These are phyloP conservation scores for Eulemur rubriventer DNA, from an alignment of 2,797 vertebrate genomes.

Conservation along the genomic window DNA sequence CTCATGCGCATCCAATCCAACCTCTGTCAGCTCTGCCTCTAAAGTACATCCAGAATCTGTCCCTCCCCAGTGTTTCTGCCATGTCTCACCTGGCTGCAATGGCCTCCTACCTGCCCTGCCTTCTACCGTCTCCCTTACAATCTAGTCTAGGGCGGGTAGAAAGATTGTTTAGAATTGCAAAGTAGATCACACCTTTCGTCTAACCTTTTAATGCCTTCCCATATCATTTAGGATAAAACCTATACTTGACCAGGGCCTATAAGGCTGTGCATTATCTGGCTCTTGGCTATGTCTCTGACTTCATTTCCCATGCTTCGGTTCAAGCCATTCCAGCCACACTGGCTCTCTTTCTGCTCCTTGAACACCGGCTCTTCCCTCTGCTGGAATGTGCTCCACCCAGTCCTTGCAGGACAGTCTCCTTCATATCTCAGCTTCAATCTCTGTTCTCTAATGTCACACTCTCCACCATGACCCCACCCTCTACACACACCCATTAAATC, in stretches of 20 bases:
- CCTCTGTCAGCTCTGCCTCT: not conserved
- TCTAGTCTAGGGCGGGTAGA: not conserved
- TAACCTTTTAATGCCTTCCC: not conserved
- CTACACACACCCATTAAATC: no score
- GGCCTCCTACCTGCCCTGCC: not conserved
- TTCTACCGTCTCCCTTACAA: not conserved
- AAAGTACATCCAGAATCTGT: not conserved
- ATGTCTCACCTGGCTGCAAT: not conserved
- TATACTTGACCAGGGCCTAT: not conserved
- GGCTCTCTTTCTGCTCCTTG: not conserved
- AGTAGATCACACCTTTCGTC: not conserved
- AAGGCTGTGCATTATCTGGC: not conserved
- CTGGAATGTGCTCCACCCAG: no score
- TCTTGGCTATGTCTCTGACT: not conserved
- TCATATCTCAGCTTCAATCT: not conserved
- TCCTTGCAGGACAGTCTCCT: not conserved
- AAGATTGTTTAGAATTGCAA: not conserved
- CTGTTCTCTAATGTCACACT: not conserved
- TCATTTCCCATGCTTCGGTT: not conserved
- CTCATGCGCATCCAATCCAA: accelerated
- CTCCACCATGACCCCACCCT: not conserved
- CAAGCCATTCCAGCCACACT: not conserved
- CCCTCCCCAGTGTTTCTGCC: no score
- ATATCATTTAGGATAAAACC: not conserved
- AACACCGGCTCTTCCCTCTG: not conserved